phyloP scores from a whole-genome alignment of 2,797 vertebrate genomes.

The Poecilia gillii region DNA sequence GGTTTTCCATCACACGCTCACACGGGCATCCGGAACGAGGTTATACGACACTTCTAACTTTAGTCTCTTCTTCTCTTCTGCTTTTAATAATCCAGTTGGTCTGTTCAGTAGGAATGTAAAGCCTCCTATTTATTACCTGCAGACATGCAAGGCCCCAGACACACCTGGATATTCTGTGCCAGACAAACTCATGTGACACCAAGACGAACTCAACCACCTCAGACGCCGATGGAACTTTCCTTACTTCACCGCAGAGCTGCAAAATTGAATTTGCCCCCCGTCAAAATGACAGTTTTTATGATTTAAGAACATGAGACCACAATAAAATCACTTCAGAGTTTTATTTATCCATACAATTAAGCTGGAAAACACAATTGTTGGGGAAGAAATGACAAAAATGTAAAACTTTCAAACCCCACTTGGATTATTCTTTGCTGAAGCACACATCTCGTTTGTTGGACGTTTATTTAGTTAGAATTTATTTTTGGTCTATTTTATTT shows the following conservation, averaged over 20 bases:
- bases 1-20: conserved; percentile 67
- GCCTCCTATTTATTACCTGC: conserved; percentile 9
- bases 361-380: background rate
- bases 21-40: conserved; percentile 51
- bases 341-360: background rate
- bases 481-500: background rate
- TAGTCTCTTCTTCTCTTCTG: conserved; percentile 52
- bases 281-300: background rate
- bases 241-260: background rate
- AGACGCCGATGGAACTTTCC: background rate
- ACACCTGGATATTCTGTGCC: background rate
- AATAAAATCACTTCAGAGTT: background rate
- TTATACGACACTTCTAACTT: conserved; percentile 72
- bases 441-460: background rate
- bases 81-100: conserved; percentile 63
- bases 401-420: background rate
- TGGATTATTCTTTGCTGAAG: background rate
- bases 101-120: conserved; percentile 48
- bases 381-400: background rate
- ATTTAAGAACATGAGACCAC: background rate
- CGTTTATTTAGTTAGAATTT: background rate
- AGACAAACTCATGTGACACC: background rate
- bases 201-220: background rate
- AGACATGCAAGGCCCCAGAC: background rate
- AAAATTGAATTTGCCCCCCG: background rate